Evolutionary conservation across 2,888 invertebrate genomes (phyloP), one percentile per base, ranked within the genome.

Genomic region (Venusia cambrica): DNA sequence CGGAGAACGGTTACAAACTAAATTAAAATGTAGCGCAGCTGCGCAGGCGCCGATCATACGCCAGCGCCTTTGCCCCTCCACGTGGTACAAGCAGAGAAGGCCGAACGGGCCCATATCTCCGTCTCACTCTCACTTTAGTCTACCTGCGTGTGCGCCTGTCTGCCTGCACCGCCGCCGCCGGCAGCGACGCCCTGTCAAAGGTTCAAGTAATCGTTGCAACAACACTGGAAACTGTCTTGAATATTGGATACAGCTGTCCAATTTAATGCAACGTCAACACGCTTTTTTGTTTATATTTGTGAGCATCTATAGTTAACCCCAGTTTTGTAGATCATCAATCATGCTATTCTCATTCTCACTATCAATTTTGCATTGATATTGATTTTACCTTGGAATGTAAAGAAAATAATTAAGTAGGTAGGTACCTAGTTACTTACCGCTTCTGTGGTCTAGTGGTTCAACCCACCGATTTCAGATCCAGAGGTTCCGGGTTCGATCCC

Each of bases 21-120:
- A 85, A 84, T 81, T 81, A 84, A 78, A 85, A 81, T 87, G 81
- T 88, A 88, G 85, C 87, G 74, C 84, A 79, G 81, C 88, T 87
- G 85, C 87, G 74, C 84, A 79, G 75, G 70, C 80, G 58, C 71
- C 66, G 63, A 73, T 72, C 76, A 71, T 63, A 73, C 79, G 75
- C 79, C 79, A 74, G 80, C 79, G 68, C 41, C 48, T 45, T 45
- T 16, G 62, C 84, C 84, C 87, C 85, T 78, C 87, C 79, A 79
- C 72, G 74, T 73, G 75, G 75, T 71, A 68, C 15, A 64, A 76
- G 64, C 31, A 70, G n/a, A 72, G 77, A 76, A 52, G 38, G 25
- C 44, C 38, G 58, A 72, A 76, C 76, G 51, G 38, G 25, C 44
- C 38, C 58, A 59, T 57, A 13, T 17, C 3, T 20, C 40, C 22